Evolutionary conservation across 2,888 invertebrate genomes (phyloP).

Genomic region (Lasioglossum malachurum): DNA sequence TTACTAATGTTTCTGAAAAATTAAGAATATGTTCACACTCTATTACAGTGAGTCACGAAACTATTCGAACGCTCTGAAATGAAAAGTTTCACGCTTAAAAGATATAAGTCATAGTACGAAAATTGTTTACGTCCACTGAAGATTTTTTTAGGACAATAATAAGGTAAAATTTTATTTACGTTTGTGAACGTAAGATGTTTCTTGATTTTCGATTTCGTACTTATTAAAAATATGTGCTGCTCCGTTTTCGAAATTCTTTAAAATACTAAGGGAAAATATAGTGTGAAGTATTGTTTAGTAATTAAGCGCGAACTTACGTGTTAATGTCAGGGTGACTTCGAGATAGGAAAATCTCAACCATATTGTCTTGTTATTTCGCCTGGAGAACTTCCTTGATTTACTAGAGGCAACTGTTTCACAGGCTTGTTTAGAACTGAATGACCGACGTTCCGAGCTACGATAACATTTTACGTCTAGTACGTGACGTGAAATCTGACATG

Average conservation of each 20-base stretch:
- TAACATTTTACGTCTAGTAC: constrained; percentile 33
- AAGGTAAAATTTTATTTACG: no score
- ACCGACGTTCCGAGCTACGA: constrained; percentile 24
- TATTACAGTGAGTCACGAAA: neutral
- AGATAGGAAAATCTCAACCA: constrained; percentile 25
- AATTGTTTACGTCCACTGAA: no score
- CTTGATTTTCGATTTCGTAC: neutral
- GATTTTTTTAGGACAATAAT: no score
- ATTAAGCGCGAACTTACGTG: no score
- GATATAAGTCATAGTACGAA: no score
- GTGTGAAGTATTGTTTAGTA: neutral
- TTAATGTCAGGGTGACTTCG: no score
- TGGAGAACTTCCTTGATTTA: constrained; percentile 22
- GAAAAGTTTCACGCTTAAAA: no score
- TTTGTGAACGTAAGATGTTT: no score
- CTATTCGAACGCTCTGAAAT: no score
- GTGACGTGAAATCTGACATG: constrained; percentile 18
- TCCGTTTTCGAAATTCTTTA: neutral
- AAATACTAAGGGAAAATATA: neutral
- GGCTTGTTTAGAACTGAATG: constrained; percentile 28
- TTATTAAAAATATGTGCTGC: neutral
- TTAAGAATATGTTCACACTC: neutral
- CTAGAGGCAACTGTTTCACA: constrained; percentile 39
- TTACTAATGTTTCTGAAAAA: neutral
- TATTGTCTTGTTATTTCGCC: constrained; percentile 47